Percentiles rank a stretch among this genome's conserved stretches.
phyloP scores from a whole-genome alignment of 2,113 vertebrate species.

The Megalops atlanticus region DNA sequence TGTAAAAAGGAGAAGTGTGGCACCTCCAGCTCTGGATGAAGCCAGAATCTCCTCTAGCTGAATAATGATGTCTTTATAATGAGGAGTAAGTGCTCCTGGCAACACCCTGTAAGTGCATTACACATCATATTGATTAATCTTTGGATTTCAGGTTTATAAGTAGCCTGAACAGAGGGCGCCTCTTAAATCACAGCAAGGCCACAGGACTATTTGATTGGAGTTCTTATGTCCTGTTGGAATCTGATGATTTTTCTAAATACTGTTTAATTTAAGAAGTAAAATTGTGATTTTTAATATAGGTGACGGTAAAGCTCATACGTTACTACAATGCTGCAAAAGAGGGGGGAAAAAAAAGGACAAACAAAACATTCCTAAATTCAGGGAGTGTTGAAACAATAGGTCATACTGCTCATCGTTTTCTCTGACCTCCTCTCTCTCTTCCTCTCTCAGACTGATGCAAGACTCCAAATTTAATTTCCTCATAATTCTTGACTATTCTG shows the following conservation, averaged over 20 bases:
- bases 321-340: too few relatives aligned
- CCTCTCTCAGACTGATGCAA: constrained; percentile 22
- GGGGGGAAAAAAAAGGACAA: neutral
- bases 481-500: constrained; percentile 32
- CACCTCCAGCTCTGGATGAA: neutral
- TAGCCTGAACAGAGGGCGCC: too few relatives aligned
- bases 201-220: too few relatives aligned
- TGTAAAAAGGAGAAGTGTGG: neutral
- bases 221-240: too few relatives aligned
- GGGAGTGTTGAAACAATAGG: neutral
- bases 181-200: too few relatives aligned
- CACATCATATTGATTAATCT: neutral
- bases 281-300: too few relatives aligned
- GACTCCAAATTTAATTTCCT: constrained; percentile 27
- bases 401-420: neutral
- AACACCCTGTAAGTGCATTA: neutral
- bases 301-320: too few relatives aligned
- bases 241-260: too few relatives aligned
- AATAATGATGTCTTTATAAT: neutral
- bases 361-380: neutral
- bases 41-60: neutral
- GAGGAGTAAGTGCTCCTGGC: neutral
- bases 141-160: too few relatives aligned
- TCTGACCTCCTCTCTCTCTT: neutral
- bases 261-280: too few relatives aligned